A percentile compares a stretch with the other conserved stretches of the same genome.
Evolutionary conservation across 2,888 invertebrate genomes (phyloP).

Genomic region (Polydrusus pterygomalis): DNA sequence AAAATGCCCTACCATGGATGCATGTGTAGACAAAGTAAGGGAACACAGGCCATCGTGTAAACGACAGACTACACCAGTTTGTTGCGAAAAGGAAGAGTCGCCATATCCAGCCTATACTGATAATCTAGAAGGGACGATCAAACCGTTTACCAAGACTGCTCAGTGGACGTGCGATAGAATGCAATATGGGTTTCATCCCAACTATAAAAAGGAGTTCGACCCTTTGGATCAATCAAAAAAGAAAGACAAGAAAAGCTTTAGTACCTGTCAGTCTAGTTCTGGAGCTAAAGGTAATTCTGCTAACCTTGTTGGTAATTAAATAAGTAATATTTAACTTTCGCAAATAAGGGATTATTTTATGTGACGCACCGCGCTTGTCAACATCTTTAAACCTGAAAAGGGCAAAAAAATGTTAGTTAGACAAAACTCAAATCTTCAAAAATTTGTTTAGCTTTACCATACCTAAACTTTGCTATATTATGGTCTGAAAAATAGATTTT

Average conservation of each 20-base stretch:
- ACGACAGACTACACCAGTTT: conserved; percentile 44
- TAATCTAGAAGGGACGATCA: conserved; percentile 38
- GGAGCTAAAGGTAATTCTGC: too few species aligned
- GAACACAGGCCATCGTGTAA: conserved; percentile 22
- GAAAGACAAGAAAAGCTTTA: conserved; percentile 48
- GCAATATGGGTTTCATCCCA: conserved; percentile 57
- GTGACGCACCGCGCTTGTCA: too few species aligned
- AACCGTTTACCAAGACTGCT: conserved; percentile 50
- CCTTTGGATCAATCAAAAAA: conserved; percentile 18
- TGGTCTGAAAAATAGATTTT: too few species aligned
- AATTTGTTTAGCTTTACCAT: too few species aligned
- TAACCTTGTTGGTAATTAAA: too few species aligned
- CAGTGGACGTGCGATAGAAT: conserved; percentile 54
- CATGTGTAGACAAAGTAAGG: neutral
- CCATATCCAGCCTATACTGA: conserved; percentile 64
- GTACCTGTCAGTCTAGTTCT: conserved; percentile 29
- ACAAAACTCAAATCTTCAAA: too few species aligned
- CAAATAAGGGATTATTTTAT: too few species aligned
- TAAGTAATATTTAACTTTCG: too few species aligned
- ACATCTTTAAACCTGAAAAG: too few species aligned
- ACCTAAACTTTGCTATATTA: too few species aligned
- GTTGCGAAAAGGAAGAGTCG: conserved; percentile 60
- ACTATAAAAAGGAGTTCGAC: conserved; percentile 49
- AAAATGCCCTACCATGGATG: conserved; percentile 27
- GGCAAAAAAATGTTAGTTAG: too few species aligned